Evolutionary conservation across 2,113 vertebrate genomes (phyloP), one percentile per base, ranked within the genome.

Genomic region (Sylvia atricapilla): DNA sequence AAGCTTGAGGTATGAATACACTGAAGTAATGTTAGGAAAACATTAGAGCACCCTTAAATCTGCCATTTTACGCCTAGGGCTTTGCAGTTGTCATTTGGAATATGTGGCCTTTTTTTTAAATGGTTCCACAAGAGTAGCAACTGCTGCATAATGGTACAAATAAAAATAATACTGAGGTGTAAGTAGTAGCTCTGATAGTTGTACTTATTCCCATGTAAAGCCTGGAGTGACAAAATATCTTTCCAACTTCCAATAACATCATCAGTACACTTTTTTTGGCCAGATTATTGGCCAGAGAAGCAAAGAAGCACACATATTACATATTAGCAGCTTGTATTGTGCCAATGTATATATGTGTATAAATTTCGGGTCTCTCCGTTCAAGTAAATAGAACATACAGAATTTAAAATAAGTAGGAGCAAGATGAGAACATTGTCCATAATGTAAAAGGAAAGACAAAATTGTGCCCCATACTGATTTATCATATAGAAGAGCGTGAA

Each of bases 21-120:
- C 52, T 90, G 77, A 93, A 90, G 55, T 90, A 95, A 96, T 60
- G 60, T 64, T 92, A 93, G 96, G 68, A 53, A 90, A 95, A 88
- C 73, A 75, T 92, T 94, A 90, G 95, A 84, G 47, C 41, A 78
- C 60, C 90, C 90, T 84, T 93, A 95, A 94, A 56, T 93, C 72
- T 81, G 59, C 87, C 79, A 86, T 90, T 96, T 93, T 84, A n/a
- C 6, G 68, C 92, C 75, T 78, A 78, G 35, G 64, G 85, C 83
- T 50, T 68, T 73, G 88, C 68, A 90, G 92, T 93, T 95, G 92
- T 90, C 59, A 50, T 78, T 88, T 43, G 69, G 95, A 93, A 93
- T 7, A 11, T 72, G 44, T 81, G 83, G 60, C 33, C 76, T 92
- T 88, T 90, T n/a, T 90, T 82, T 84, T 43, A 92, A 91, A 94